Evolutionary conservation across 1,140 invertebrate genomes (phyloP).

Genomic region (Calycopis cecrops): DNA sequence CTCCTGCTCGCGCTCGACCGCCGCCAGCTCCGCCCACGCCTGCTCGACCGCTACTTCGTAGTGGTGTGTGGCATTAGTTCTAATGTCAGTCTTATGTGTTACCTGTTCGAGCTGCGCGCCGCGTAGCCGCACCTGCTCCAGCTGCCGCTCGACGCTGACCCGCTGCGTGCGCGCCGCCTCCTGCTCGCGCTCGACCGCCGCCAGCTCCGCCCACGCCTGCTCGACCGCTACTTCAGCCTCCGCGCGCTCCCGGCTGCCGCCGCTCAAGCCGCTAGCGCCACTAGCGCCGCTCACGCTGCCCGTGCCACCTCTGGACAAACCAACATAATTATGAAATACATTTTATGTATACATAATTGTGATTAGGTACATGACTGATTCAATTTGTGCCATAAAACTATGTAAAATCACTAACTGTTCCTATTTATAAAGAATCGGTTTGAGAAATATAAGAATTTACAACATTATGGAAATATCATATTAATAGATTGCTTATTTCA

Average conservation of each 20-base stretch:
- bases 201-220: conserved; percentile 89
- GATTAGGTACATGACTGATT: too few species aligned
- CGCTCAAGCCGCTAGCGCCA: conserved; percentile 8
- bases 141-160: conserved; percentile 84
- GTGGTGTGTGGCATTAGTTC: too few species aligned
- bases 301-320: conserved; percentile 42
- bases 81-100: conserved; percentile 33
- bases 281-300: conserved; percentile 25
- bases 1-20: conserved; percentile 90
- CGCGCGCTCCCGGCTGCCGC: conserved; percentile 52
- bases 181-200: conserved; percentile 90
- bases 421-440: too few species aligned
- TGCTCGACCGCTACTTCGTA: conserved; percentile 86
- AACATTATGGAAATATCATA: too few species aligned
- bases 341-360: too few species aligned
- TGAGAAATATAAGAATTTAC: too few species aligned
- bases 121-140: conserved; percentile 84
- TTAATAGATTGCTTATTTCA: too few species aligned
- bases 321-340: too few species aligned
- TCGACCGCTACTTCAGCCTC: conserved; percentile 85
- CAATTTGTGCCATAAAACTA: too few species aligned
- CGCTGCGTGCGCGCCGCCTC: conserved; percentile 86
- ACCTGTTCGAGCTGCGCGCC: conserved; percentile 89
- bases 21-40: conserved; percentile 88
- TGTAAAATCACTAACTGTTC: too few species aligned